Conservation (phyloP, 1,140 invertebrate species). For the Homarus americanus region DNA sequence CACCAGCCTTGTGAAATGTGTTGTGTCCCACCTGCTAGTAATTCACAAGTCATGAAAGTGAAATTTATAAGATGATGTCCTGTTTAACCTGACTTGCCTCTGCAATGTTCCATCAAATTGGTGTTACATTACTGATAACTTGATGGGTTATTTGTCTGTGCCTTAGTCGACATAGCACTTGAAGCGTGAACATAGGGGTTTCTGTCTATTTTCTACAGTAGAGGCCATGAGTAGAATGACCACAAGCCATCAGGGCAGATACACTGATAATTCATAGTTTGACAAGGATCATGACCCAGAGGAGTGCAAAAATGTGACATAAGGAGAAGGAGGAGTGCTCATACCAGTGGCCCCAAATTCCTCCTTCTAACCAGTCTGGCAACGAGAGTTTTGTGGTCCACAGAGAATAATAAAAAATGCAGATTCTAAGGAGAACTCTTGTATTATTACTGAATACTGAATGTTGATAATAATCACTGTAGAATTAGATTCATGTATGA, state of each 20-base stretch:
- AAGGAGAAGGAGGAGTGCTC: conserved; percentile 64
- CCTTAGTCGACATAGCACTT: conserved; percentile 15
- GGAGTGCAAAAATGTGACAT: conserved; percentile 61
- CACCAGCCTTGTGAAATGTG: no score
- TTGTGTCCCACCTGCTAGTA: not conserved
- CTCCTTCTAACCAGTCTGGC: conserved; percentile 26
- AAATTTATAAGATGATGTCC: not conserved
- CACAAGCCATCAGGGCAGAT: conserved; percentile 59
- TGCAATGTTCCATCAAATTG: conserved; percentile 29
- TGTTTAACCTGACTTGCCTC: conserved; percentile 20
- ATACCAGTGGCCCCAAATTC: conserved; percentile 20
- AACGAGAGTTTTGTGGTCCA: conserved; percentile 2
- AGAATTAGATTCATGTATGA: no score
- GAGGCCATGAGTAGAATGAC: conserved; percentile 52
- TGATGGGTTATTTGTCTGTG: not conserved
- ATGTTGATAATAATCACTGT: no score
- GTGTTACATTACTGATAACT: not conserved
- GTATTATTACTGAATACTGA: not conserved
- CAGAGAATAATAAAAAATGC: not conserved
- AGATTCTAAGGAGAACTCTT: not conserved
- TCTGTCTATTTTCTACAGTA: conserved; percentile 38
- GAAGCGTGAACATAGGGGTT: conserved; percentile 33
- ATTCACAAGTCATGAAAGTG: not conserved
- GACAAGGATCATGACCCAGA: conserved; percentile 67
- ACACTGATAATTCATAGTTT: conserved; percentile 62